Percentiles rank a stretch among this genome's conserved stretches.
These are phyloP conservation scores for Lithosia quadra DNA, from an alignment of 2,888 invertebrate species.

Conservation along the genomic window DNA sequence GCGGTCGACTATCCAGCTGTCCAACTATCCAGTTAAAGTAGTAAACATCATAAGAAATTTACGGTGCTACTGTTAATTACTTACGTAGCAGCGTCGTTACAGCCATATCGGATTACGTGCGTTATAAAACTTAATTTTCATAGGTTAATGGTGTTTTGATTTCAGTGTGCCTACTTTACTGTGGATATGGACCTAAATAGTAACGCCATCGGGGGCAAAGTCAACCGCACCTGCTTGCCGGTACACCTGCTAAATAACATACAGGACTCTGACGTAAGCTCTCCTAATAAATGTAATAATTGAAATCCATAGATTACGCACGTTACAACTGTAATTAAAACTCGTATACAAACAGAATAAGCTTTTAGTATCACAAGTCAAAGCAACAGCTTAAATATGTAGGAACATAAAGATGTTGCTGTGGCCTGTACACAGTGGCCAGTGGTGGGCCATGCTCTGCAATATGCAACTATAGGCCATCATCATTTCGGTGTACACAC, in stretches of 20 bases:
- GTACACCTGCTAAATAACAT: not conserved
- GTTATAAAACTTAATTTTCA: constrained; percentile 5
- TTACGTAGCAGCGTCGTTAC: too few species aligned
- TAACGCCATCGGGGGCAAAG: not conserved
- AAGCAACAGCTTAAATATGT: not conserved
- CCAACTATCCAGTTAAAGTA: constrained; percentile 40
- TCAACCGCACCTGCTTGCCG: not conserved
- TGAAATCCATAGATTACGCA: not conserved
- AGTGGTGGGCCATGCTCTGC: not conserved
- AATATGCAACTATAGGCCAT: not conserved
- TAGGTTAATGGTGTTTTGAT: constrained; percentile 8
- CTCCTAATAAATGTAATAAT: not conserved
- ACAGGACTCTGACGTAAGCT: not conserved
- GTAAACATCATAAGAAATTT: constrained; percentile 64
- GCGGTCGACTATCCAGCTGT: constrained; percentile 28
- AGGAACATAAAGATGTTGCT: too few species aligned
- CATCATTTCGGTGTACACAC: not conserved
- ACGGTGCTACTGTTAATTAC: constrained; percentile 44
- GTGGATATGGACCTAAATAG: too few species aligned
- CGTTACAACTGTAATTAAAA: not conserved
- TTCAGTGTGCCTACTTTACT: not conserved
- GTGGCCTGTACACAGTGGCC: not conserved
- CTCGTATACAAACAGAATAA: not conserved
- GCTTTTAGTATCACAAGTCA: not conserved
- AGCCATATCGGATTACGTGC: constrained; percentile 5